Conservation (phyloP, 2,113 vertebrate genomes). For the Prochilodus magdalenae region DNA sequence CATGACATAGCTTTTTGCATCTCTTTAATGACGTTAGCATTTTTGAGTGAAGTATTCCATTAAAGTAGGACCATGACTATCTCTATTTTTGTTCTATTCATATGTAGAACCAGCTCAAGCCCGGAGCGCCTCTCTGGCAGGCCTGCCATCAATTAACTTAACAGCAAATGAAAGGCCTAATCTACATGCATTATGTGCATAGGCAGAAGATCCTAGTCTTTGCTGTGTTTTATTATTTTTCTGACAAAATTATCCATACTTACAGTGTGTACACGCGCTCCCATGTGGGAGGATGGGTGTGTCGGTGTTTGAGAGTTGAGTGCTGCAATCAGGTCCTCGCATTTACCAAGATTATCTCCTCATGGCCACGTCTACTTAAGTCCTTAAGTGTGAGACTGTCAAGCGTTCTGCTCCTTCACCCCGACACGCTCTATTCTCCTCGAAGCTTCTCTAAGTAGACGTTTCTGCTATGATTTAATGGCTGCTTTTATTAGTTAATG, state of each 20-base stretch:
- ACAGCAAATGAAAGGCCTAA: slow-evolving; percentile 50
- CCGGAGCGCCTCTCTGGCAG: slow-evolving; percentile 18
- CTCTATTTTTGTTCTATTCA: slow-evolving; percentile 22
- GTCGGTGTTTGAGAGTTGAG: slow-evolving; percentile 8
- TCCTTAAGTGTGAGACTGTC: slow-evolving; percentile 36
- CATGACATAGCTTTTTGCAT: neutral
- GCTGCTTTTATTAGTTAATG: slow-evolving; percentile 37
- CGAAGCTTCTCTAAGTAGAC: slow-evolving; percentile 40
- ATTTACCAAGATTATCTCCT: slow-evolving; percentile 44
- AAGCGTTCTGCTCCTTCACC: slow-evolving; percentile 20
- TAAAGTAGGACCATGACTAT: neutral
- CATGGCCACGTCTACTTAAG: slow-evolving; percentile 38
- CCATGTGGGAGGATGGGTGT: slow-evolving; percentile 1
- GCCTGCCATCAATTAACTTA: slow-evolving; percentile 53
- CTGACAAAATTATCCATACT: slow-evolving; percentile 49
- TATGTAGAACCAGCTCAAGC: slow-evolving; percentile 5
- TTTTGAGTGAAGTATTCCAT: neutral
- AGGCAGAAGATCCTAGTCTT: neutral
- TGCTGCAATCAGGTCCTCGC: neutral
- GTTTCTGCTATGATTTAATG: slow-evolving; percentile 41
- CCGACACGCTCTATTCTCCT: slow-evolving; percentile 7
- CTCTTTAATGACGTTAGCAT: neutral
- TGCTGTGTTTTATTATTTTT: slow-evolving; percentile 31
- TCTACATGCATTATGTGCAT: slow-evolving; percentile 39
- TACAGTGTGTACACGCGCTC: neutral